Conservation (phyloP, 2,797 vertebrate species). For the Uromys caudimaculatus region DNA sequence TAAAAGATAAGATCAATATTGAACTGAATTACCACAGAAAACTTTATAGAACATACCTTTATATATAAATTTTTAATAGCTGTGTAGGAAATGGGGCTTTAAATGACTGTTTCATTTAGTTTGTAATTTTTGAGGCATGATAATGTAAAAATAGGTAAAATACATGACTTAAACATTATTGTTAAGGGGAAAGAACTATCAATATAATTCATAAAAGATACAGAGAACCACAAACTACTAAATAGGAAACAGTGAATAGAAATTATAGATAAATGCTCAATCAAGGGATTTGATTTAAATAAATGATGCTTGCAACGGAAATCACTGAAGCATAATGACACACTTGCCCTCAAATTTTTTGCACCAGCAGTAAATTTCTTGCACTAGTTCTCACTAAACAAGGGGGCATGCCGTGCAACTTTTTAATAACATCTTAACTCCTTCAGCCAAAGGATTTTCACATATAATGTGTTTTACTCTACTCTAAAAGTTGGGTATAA, state of each 20-base stretch:
- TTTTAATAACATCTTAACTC: slow-evolving; percentile 42
- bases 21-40: slow-evolving; percentile 7
- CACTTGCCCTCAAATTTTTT: neutral
- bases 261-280: slow-evolving; percentile 57
- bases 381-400: slow-evolving; percentile 72
- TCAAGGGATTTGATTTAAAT: slow-evolving; percentile 51
- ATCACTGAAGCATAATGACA: neutral
- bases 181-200: slow-evolving; percentile 54
- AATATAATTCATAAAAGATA: slow-evolving; percentile 59
- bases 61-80: slow-evolving; percentile 7
- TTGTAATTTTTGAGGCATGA: slow-evolving; percentile 38
- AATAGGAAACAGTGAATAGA: slow-evolving; percentile 65
- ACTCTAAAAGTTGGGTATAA: neutral
- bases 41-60: neutral
- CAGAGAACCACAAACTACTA: slow-evolving; percentile 60
- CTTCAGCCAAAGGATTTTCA: slow-evolving; percentile 62
- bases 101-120: slow-evolving; percentile 39
- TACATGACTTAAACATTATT: slow-evolving; percentile 57
- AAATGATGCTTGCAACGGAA: neutral
- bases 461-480: slow-evolving; percentile 61
- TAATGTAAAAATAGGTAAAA: slow-evolving; percentile 33
- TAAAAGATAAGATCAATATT: neutral
- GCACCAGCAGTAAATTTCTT: slow-evolving; percentile 72
- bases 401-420: slow-evolving; percentile 57
- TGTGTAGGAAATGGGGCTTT: neutral